Evolutionary conservation across 2,113 vertebrate species (phyloP).

Genomic region (Paradisaea rubra): DNA sequence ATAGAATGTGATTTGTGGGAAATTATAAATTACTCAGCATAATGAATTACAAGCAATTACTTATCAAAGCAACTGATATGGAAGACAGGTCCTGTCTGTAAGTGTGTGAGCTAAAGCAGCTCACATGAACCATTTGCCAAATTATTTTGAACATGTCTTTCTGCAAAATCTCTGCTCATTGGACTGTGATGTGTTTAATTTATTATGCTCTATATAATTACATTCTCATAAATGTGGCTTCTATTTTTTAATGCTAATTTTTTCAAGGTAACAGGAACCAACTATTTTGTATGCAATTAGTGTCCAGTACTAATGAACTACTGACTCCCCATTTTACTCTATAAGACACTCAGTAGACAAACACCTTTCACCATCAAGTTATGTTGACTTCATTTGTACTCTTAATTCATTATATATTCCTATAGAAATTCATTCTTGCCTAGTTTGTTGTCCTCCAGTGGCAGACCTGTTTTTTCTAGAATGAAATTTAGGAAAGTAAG

Average conservation of each 20-base stretch:
- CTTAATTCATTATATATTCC: background rate
- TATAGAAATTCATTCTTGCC: background rate
- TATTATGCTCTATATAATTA: background rate
- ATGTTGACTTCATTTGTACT: background rate
- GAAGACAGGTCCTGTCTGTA: background rate
- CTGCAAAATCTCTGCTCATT: background rate
- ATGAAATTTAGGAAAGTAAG: background rate
- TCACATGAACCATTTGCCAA: background rate
- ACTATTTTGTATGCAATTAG: background rate
- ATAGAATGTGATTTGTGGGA: background rate
- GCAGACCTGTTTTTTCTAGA: background rate
- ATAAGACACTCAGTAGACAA: background rate
- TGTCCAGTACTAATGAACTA: background rate
- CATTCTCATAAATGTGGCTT: background rate
- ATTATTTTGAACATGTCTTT: background rate
- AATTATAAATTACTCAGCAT: background rate
- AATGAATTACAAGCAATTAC: background rate
- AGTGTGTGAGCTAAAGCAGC: background rate
- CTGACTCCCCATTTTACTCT: background rate
- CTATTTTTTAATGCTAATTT: background rate
- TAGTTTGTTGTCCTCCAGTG: background rate
- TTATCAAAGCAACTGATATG: background rate
- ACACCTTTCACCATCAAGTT: background rate
- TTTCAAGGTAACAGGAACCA: background rate
- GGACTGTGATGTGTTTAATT: background rate